These are phyloP conservation scores for Lissonota sp. DNA, from an alignment of 2,888 invertebrate species.

Conservation along the genomic window DNA sequence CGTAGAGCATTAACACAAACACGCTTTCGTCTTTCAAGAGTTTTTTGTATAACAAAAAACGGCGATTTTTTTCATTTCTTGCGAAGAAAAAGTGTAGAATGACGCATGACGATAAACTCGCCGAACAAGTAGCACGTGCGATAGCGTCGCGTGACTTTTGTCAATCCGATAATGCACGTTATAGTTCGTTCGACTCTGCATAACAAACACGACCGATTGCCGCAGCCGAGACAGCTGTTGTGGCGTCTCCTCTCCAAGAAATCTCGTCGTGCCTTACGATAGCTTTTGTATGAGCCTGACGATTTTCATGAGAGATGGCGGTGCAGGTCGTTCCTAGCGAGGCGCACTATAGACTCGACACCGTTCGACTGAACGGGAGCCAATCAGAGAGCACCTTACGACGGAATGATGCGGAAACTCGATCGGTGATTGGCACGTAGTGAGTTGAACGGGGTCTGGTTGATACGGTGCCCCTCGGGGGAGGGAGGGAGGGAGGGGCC, in stretches of 20 bases:
- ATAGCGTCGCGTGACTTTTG: constrained; percentile 10
- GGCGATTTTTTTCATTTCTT: neutral
- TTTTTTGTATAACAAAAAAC: neutral
- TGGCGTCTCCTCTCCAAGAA: constrained; percentile 30
- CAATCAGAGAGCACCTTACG: too few relatives aligned
- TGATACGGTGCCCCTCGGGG: too few relatives aligned
- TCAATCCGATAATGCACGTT: neutral
- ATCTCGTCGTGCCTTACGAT: constrained; percentile 21
- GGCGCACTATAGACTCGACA: neutral
- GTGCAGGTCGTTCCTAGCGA: constrained; percentile 40
- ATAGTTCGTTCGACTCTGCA: neutral
- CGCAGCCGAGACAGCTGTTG: constrained; percentile 58
- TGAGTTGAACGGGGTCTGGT: too few relatives aligned
- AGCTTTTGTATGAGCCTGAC: constrained; percentile 60
- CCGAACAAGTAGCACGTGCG: constrained; percentile 22
- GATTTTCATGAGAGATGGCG: constrained; percentile 69
- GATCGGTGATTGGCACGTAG: too few relatives aligned
- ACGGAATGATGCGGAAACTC: too few relatives aligned
- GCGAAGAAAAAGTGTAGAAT: neutral
- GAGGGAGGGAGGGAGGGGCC: too few relatives aligned
- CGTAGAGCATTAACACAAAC: too few relatives aligned
- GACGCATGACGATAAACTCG: neutral
- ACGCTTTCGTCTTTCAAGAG: neutral
- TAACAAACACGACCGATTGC: constrained; percentile 33
- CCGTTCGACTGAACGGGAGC: too few relatives aligned